Evolutionary conservation across 1,140 invertebrate species (phyloP).

Genomic region (Elymnias hypermnestra): DNA sequence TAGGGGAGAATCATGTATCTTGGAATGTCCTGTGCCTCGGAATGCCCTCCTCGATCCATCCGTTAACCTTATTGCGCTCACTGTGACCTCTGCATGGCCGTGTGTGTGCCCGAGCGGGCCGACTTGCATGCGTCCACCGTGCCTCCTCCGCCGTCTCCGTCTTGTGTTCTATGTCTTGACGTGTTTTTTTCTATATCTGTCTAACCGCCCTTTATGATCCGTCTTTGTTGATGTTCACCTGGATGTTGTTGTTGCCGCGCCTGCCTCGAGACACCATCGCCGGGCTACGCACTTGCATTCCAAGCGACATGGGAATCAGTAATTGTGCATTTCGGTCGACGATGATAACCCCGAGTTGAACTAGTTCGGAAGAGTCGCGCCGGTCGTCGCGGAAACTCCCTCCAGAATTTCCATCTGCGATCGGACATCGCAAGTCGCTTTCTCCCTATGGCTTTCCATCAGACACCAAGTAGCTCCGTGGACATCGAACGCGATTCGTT

Average conservation of each 20-base stretch:
- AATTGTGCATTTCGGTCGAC: constrained; percentile 49
- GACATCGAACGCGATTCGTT: constrained; percentile 69
- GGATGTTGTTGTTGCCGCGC: constrained; percentile 37
- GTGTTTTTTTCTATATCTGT: constrained; percentile 66
- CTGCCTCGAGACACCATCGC: constrained; percentile 45
- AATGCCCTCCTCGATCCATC: constrained; percentile 76
- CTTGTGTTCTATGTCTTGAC: constrained; percentile 73
- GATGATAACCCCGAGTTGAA: constrained; percentile 22
- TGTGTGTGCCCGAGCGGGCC: constrained; percentile 56
- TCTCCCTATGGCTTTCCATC: constrained; percentile 44
- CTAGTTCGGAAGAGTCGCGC: constrained; percentile 22
- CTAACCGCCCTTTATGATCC: constrained; percentile 40
- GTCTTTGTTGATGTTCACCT: constrained; percentile 44
- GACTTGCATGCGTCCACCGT: constrained; percentile 59
- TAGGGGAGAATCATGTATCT: constrained; percentile 78
- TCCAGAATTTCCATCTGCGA: constrained; percentile 34
- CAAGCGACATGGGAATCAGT: constrained; percentile 75
- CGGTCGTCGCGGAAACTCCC: constrained; percentile 32
- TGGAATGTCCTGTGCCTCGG: constrained; percentile 78
- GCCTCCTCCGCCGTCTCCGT: constrained; percentile 46
- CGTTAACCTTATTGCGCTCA: constrained; percentile 61
- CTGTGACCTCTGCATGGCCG: constrained; percentile 70
- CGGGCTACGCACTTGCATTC: constrained; percentile 71
- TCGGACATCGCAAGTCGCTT: constrained; percentile 42
- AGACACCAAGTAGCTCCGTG: constrained; percentile 45